A percentile compares a stretch with the other conserved stretches of the same genome.
Evolutionary conservation across 2,888 invertebrate genomes (phyloP).

Genomic region (Trachelus stipa): DNA sequence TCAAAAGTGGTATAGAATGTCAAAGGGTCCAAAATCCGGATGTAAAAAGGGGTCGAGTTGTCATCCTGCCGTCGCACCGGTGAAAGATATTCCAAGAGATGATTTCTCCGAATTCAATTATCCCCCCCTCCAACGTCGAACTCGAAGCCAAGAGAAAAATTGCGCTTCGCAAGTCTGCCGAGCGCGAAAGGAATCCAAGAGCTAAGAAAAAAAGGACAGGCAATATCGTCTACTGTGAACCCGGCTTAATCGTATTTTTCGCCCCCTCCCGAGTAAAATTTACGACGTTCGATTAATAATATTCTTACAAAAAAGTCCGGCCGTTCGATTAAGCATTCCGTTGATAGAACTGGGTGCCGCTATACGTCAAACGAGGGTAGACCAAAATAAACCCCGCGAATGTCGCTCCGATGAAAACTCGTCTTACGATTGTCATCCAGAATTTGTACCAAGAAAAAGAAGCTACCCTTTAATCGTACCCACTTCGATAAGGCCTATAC

Average conservation of each 20-base stretch:
- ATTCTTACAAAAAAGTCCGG: slow-evolving; percentile 12
- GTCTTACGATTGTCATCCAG: background rate
- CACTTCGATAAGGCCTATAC: background rate
- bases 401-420: background rate
- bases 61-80: background rate
- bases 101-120: background rate
- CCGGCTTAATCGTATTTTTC: slow-evolving; percentile 20
- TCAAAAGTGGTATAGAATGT: too few species aligned
- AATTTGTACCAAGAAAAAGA: background rate
- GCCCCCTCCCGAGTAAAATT: slow-evolving; percentile 25
- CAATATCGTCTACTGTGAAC: slow-evolving; percentile 14
- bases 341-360: background rate
- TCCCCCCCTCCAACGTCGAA: background rate
- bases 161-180: background rate
- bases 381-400: background rate
- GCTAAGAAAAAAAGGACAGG: background rate
- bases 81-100: background rate
- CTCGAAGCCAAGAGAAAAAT: background rate
- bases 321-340: background rate
- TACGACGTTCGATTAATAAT: slow-evolving; percentile 35
- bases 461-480: background rate
- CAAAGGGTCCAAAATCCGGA: too few species aligned
- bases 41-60: too few species aligned
- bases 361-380: background rate
- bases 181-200: background rate